Base-by-base conservation (phyloP, 2,113 vertebrate species). In the Cranoglanis bouderius region DNA sequence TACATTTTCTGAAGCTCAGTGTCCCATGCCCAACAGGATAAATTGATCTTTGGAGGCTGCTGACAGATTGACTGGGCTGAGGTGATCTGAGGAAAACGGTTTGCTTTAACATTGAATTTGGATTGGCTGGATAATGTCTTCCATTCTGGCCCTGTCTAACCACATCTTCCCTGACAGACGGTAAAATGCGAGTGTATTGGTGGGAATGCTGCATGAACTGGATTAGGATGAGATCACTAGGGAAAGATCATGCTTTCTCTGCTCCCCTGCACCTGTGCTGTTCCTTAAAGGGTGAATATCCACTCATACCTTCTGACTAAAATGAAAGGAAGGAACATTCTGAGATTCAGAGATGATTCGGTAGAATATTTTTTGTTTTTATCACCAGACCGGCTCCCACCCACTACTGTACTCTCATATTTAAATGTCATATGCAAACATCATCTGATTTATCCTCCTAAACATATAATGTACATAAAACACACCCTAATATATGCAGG, bases 241-340 rank as follows among this genome's bases (percentile, higher is more conserved):
- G 57, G 51, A 78, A 87, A 43, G 63, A 86, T 75, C 67, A 38
- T 55, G 84, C 89, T 87, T 55, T 86, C 63, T 87, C 77, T 87
- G 90, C 85, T 88, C 78, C 19, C 26, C 78, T 90, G 90, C 86
- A 92, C 89, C 77, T 89, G 88, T 90, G 83, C 63, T 83, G 75
- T 78, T 87, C 26, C 70, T 88, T 82, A 77, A 55, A 19, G 19
- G 1, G 49, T 59, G 40, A 9, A 55, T n/a, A 78, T 16, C 21
- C 3, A 38, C 67, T 35, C 38, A 75, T 43, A 49, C 12, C 26
- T 46, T 49, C 43, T 49, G 38, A n/a, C 49, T 14, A 14, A n/a
- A 78, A n/a, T 18, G 5, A 49, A 78, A n/a, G 13, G 12, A 78
- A 49, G 75, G 75, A 78, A 49, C 2, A 78, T n/a, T 49, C 46